Evolutionary conservation across 1,140 invertebrate species (phyloP).

Genomic region (Bombus sylvicola): DNA sequence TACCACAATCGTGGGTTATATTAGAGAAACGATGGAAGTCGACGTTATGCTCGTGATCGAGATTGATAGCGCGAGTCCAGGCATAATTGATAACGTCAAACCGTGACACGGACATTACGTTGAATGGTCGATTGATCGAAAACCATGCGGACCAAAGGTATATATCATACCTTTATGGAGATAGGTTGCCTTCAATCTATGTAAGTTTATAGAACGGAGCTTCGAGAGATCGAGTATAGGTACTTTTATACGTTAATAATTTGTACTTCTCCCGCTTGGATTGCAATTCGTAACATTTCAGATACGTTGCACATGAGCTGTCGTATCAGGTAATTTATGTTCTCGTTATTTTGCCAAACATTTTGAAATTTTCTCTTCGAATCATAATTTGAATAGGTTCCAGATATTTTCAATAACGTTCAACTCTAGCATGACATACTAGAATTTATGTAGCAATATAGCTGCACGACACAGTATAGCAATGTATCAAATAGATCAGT

Average conservation of each 20-base stretch:
- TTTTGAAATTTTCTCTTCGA: neutral
- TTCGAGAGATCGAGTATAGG: neutral
- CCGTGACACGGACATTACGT: neutral
- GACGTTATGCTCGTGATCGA: neutral
- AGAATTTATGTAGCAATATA: too few relatives aligned
- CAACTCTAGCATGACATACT: neutral
- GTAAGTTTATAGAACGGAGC: neutral
- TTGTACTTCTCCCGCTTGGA: neutral
- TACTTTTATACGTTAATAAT: neutral
- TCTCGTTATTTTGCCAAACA: neutral
- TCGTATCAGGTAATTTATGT: neutral
- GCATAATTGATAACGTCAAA: constrained; percentile 13
- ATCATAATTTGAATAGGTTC: neutral
- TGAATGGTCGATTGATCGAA: neutral
- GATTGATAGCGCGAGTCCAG: constrained; percentile 19
- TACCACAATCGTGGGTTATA: constrained; percentile 24
- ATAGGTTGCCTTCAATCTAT: neutral
- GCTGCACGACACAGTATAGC: too few relatives aligned
- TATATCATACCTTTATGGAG: neutral
- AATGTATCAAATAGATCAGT: too few relatives aligned
- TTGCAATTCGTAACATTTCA: neutral
- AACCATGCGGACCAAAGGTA: neutral
- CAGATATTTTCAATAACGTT: neutral
- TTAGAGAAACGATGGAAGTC: constrained; percentile 6
- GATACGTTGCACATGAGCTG: neutral